Base-by-base conservation (phyloP, 1,140 invertebrate species). In the Neodiprion fabricii region DNA sequence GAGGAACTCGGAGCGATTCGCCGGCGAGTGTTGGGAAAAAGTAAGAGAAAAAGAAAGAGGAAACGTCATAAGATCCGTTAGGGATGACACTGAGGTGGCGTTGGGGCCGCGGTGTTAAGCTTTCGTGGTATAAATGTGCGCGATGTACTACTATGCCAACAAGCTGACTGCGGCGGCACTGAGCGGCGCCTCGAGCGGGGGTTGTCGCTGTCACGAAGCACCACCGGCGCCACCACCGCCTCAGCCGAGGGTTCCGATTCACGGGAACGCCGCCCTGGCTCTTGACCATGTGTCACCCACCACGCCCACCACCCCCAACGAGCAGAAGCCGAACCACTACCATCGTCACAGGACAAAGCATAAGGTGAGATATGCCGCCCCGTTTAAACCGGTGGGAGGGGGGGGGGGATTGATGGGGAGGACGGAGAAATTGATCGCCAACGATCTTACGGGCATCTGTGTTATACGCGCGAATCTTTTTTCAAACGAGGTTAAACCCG, bases 81-180 rank as follows among this genome's bases (percentile, higher is more conserved):
- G 86, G 87, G 83, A 88, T 88, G 87, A 88, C 85, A 85, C 86
- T 84, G 85, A 86, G 82, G 85, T 85, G 85, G 85, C 84, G 81
- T 80, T 83, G 79, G 76, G 84, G 82, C 75, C 84, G 85, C 84
- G 86, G 85, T 86, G 85, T 86, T 85, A 85, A 87, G 84, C 83
- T 86, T 79, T 84, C 83, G 78, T 80, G 81, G 83, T 83, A 87
- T 88, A 86, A 87, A 88, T 88, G 86, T 88, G 87, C 85, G 86
- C 87, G 83, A 88, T 88, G 86, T 88, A 88, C 85, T 88, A 85
- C 83, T 88, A 88, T 78, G 87, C 86, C 82, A 88, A 85, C 85
- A 88, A 87, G 87, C 86, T 88, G 86, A 88, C 87, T 88, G 87
- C 86, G 83, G 86, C 87, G 81, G 86, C 86, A 79, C 83, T 88